Evolutionary conservation across 2,888 invertebrate species (phyloP), one percentile per base, ranked within the genome.

Genomic region (Mycalesis mineus): DNA sequence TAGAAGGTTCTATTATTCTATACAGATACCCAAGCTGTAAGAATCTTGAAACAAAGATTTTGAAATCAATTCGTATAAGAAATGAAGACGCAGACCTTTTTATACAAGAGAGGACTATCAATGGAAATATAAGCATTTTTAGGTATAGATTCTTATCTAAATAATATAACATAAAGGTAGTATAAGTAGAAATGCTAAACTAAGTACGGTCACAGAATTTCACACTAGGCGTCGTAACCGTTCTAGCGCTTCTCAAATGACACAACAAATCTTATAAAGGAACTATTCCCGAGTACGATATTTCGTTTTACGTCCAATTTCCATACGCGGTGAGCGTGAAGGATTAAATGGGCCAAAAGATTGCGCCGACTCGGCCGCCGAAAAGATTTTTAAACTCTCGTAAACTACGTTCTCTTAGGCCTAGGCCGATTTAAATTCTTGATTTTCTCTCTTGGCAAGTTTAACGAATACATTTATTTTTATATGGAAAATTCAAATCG

Each of bases 271-370:
- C 82, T 82, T 74, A 65, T 67, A 67, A 66, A 70, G 67, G 72
- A 83, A 83, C 82, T 84, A 84, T 82, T 79, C 78, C 74, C 73
- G 75, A 75, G 75, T 78, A 78, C 75, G 80, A 85, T 87, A 87
- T 85, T 88, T 84, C 82, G 83, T 80, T 84, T 82, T 79, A 82
- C 85, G 84, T 88, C 80, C 88, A 88, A 89, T 89, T 86, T 88
- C 85, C 88, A 89, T 89, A 89, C 78, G 79, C 88, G 85, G 79
- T 73, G 78, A 84, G 84, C 88, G 88, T 87, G 88, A 88, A 88
- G 74, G 74, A 79, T 78, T 86, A 87, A 89, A 88, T 88, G 88
- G 86, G 76, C 80, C 88, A 84, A 81, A 83, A 88, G 86, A 88
- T 89, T 89, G 86, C 81, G 73, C 73, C 75, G 73, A 79, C 71